A percentile compares a stretch with the other conserved stretches of the same genome.
Conservation (phyloP, 2,113 vertebrate genomes). For the Nibea albiflora region DNA sequence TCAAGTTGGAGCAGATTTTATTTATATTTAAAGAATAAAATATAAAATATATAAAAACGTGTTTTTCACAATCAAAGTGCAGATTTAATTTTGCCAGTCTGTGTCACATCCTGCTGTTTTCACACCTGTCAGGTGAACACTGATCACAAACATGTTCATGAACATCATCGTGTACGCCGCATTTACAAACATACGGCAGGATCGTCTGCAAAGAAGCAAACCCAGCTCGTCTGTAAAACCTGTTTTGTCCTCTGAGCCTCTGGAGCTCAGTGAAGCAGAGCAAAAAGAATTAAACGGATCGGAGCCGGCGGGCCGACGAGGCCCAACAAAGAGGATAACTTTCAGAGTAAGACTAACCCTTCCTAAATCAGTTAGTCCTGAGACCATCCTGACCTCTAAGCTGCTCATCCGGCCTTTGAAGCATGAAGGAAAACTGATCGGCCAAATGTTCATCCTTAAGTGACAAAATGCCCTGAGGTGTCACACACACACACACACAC, state of each 20-base stretch:
- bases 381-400: constrained; percentile 54
- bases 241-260: constrained; percentile 20
- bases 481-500: constrained; percentile 30
- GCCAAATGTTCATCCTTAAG: constrained; percentile 63
- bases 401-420: constrained; percentile 75
- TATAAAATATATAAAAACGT: too few species aligned
- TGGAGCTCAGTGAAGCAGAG: constrained; percentile 55
- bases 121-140: too few species aligned
- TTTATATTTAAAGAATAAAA: too few species aligned
- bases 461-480: constrained; percentile 72
- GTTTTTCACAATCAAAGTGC: too few species aligned
- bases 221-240: neutral
- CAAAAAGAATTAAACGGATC: constrained; percentile 32
- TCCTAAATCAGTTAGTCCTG: constrained; percentile 74
- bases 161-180: too few species aligned
- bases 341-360: constrained; percentile 64
- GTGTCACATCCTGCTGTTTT: too few species aligned
- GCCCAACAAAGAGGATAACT: constrained; percentile 71
- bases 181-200: too few species aligned
- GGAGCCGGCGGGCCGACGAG: constrained; percentile 11
- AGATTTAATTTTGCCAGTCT: too few species aligned
- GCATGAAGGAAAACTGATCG: constrained; percentile 58
- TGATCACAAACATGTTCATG: too few species aligned
- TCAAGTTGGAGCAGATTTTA: too few species aligned
- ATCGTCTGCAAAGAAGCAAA: too few species aligned